phyloP scores from a whole-genome alignment of 1,140 invertebrate species.

The Campodea augens region DNA sequence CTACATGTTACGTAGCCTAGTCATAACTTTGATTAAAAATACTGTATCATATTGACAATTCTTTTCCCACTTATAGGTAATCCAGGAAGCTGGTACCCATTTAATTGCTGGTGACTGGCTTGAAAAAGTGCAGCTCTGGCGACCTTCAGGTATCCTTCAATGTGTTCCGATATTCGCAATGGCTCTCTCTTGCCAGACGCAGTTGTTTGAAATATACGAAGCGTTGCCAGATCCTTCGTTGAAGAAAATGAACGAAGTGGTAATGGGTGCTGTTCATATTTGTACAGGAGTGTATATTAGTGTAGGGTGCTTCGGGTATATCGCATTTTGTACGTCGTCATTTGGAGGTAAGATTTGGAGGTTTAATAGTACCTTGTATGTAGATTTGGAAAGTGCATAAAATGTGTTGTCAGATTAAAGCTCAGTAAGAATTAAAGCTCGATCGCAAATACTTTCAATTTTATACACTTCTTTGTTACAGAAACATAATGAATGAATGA shows the following conservation, averaged over 20 bases:
- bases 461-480: too few species aligned
- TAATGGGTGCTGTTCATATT: conserved; percentile 72
- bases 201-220: conserved; percentile 90
- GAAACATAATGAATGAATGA: too few species aligned
- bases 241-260: conserved; percentile 71
- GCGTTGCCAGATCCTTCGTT: conserved; percentile 66
- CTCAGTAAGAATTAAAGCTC: too few species aligned
- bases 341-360: too few species aligned
- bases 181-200: conserved; percentile 89
- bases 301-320: conserved; percentile 87
- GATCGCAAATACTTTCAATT: too few species aligned
- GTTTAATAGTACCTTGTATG: too few species aligned
- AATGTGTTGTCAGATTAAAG: too few species aligned
- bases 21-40: too few species aligned
- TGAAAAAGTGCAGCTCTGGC: conserved; percentile 60
- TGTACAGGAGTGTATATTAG: conserved; percentile 70
- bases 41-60: too few species aligned
- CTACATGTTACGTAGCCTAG: too few species aligned
- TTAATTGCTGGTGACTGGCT: conserved; percentile 52
- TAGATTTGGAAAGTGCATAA: too few species aligned
- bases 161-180: conserved; percentile 89
- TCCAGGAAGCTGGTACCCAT: conserved; percentile 44
- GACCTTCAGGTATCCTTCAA: conserved; percentile 59
- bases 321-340: conserved; percentile 45
- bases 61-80: too few species aligned